Conservation (phyloP, 2,797 vertebrate genomes). For the Okamejei kenojei region DNA sequence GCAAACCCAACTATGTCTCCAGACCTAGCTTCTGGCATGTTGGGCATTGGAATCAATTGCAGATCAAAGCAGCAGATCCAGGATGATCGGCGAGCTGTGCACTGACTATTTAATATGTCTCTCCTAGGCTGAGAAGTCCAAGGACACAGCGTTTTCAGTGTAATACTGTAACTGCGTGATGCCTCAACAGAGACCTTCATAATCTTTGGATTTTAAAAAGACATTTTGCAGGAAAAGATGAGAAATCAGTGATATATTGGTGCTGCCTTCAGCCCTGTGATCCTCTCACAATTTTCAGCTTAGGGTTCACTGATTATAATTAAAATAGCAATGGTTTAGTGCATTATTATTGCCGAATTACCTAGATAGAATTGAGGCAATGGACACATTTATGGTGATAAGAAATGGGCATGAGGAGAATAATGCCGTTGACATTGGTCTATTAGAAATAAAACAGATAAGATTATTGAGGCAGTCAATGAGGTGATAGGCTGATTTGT, state of each 20-base stretch:
- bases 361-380: neutral
- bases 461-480: neutral
- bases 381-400: no score
- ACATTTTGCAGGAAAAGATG: neutral
- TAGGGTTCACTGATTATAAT: neutral
- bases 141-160: no score
- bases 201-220: neutral
- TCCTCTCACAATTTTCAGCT: neutral
- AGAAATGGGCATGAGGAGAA: neutral
- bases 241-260: neutral
- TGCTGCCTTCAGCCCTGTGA: neutral
- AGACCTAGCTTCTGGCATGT: no score
- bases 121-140: no score
- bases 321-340: neutral
- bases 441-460: constrained; percentile 8
- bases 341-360: constrained; percentile 1
- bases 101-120: no score
- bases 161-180: neutral
- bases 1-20: no score
- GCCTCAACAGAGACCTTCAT: neutral
- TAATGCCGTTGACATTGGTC: neutral
- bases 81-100: no score
- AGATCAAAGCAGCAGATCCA: no score
- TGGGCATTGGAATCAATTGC: no score
- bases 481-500: constrained; percentile 1